Base-by-base conservation (phyloP, 2,797 vertebrate genomes). In the Xenentodon cancila region DNA sequence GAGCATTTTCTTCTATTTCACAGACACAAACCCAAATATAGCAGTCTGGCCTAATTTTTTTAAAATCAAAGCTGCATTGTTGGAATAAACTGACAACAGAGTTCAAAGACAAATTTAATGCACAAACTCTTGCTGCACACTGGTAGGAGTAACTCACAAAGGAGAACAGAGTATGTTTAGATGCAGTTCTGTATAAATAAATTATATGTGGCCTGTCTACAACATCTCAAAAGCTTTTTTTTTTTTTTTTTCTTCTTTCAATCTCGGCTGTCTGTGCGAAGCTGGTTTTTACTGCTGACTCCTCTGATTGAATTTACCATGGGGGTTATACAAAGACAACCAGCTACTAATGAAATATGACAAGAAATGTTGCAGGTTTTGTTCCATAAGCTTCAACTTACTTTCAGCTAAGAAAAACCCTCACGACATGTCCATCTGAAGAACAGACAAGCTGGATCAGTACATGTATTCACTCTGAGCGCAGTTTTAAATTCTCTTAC, bases 301-400 rank as follows among this genome's bases (percentile, higher is more conserved):
- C 78, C 68, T 70, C 52, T 67, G 58, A 66, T 73, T 63, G 59
- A 32, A 40, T 73, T 80, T 69, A 63, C 69, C 60, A 68, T 5
- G 12, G 42, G 50, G 77, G 65, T 83, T 83, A 78, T 16, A 51
- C 69, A 77, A 77, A 82, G 75, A 77, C 59, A 76, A 51, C 43
- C 52, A 48, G 68, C 60, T 37, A 37, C 71, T 76, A 71, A 84
- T 79, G 53, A 71, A 86, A 75, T 74, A 62, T 19, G 63, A 43
- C 48, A 59, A 70, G 59, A 60, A 52, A 67, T 72, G 75, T 77
- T 64, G 22, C 16, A 69, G 55, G 12, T 56, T 71, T 57, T 30
- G 37, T 62, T 69, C 44, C 37, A 53, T 50, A 60, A 22, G 17
- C 54, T 42, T 65, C 57, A 20, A 9, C 45, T 32, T 67, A 4